Conservation (phyloP, 1,140 invertebrate species). For the Papilio xuthus region DNA sequence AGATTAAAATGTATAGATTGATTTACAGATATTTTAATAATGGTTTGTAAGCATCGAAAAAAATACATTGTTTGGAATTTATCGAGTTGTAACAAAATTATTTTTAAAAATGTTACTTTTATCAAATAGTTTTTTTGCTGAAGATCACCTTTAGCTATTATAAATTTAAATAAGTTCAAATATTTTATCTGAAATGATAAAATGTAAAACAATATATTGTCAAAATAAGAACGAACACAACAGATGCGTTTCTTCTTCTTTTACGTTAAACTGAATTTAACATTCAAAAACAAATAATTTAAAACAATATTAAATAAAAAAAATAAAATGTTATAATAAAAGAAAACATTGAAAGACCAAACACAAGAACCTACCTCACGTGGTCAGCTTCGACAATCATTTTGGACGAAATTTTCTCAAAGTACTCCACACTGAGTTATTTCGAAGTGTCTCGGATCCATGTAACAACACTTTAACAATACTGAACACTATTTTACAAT, state of each 20-base stretch:
- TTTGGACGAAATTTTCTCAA: conserved; percentile 75
- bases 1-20: background rate
- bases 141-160: background rate
- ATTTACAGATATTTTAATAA: background rate
- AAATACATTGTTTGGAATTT: background rate
- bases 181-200: background rate
- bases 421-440: conserved; percentile 56
- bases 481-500: conserved; percentile 62
- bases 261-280: background rate
- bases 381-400: conserved; percentile 79
- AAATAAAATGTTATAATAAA: conserved; percentile 51
- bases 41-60: background rate
- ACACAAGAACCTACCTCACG: conserved; percentile 66
- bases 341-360: conserved; percentile 58
- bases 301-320: conserved; percentile 24
- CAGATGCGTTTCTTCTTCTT: background rate
- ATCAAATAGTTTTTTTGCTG: background rate
- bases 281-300: background rate
- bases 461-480: conserved; percentile 66
- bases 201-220: background rate
- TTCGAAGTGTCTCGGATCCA: conserved; percentile 64
- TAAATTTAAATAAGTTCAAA: conserved; percentile 9
- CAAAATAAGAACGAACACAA: background rate
- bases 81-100: background rate
- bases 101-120: background rate